Evolutionary conservation across 2,888 invertebrate species (phyloP).

Genomic region (Abscondita cerata): DNA sequence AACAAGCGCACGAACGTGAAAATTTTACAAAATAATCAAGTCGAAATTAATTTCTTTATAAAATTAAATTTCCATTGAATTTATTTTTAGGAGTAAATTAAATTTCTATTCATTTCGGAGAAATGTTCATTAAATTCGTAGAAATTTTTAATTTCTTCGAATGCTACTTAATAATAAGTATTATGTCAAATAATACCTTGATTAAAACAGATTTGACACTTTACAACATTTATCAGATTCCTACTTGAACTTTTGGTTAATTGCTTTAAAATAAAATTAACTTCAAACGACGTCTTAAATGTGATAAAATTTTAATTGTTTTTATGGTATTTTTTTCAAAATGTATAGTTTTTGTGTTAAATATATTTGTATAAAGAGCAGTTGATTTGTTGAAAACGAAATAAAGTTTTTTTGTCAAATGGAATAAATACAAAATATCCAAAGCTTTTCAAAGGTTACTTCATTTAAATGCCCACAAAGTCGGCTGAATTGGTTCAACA

Average conservation of each 20-base stretch:
- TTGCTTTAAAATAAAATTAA: no score
- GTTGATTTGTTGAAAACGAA: constrained; percentile 1
- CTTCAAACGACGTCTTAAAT: no score
- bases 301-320: no score
- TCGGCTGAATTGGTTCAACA: no score
- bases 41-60: constrained; percentile 9
- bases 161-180: no score
- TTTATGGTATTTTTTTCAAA: no score
- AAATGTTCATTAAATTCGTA: not conserved
- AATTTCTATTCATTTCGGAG: constrained; percentile 2
- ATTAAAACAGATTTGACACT: no score
- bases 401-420: not conserved
- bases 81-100: not conserved
- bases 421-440: constrained; percentile 1
- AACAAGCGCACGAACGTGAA: constrained; percentile 2
- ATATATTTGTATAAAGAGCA: not conserved
- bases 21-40: constrained; percentile 13
- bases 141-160: not conserved
- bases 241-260: no score
- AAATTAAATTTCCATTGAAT: constrained; percentile 6
- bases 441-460: constrained; percentile 3
- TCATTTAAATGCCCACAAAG: constrained; percentile 10
- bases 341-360: not conserved
- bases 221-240: no score
- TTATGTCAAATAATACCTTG: no score